Conservation (phyloP, 2,113 vertebrate species). For the Odontophorus gujanensis region DNA sequence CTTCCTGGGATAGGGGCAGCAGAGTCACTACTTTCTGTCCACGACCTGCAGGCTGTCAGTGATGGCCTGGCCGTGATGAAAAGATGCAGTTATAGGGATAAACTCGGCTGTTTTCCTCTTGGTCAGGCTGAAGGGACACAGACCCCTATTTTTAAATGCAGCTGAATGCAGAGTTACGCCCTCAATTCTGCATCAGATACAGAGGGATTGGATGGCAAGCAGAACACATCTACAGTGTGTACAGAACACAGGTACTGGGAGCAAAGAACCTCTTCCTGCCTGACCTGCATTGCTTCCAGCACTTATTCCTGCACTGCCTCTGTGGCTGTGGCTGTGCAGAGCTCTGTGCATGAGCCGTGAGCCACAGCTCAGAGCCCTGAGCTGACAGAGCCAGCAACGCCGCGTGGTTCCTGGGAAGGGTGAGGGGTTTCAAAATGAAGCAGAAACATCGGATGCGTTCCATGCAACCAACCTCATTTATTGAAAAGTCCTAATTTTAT, state of each 20-base stretch:
- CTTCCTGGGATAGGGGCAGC: not conserved
- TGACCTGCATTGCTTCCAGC: fast-evolving
- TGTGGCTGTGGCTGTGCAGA: not conserved
- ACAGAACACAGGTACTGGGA: fast-evolving
- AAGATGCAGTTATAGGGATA: too few species aligned
- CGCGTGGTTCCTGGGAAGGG: slow-evolving; percentile 51
- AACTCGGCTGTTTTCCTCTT: fast-evolving
- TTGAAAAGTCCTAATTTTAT: slow-evolving; percentile 83
- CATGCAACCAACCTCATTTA: slow-evolving; percentile 80
- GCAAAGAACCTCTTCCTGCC: not conserved
- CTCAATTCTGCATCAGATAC: fast-evolving
- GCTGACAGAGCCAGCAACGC: not conserved
- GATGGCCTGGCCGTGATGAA: fast-evolving
- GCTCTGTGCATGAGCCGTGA: too few species aligned
- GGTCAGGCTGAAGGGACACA: not conserved
- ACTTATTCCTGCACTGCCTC: not conserved
- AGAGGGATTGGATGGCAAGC: fast-evolving
- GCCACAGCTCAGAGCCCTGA: too few species aligned
- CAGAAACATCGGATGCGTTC: slow-evolving; percentile 75
- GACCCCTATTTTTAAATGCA: not conserved
- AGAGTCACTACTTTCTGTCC: not conserved
- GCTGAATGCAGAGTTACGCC: not conserved
- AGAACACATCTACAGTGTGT: not conserved
- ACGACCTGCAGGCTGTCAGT: not conserved
- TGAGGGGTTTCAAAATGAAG: slow-evolving; percentile 68